Evolutionary conservation across 2,888 invertebrate species (phyloP), one percentile per base, ranked within the genome.

Genomic region (Unio delphinus): DNA sequence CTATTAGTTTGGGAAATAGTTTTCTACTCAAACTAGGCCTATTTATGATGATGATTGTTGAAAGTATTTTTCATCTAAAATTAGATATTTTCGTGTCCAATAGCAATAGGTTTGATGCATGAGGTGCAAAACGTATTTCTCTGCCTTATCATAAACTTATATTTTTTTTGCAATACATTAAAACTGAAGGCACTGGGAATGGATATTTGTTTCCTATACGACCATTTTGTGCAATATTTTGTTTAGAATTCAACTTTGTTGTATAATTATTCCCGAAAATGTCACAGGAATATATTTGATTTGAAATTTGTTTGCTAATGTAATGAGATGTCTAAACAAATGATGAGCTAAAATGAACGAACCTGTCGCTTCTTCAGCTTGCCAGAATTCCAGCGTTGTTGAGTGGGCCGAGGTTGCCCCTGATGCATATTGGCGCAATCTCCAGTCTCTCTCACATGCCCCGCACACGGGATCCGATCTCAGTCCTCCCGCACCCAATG

Each of bases 321-420:
- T 11, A 15, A 15, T 11, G 3, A 45, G 34, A 34, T 5, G 34
- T 34, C 34, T 4, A 34, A 7, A 34, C 34, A 34, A 34, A 34
- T 34, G 34, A 34, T 7, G 34, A 34, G 34, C 7, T 4, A 34
- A 3, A 45, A 3, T 17, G 2, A 1, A 30, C 68, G 28, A 67
- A 85, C 87, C 86, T 68, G 80, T 81, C n/a, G 86, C 86, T 61
- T 87, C 80, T 11, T 73, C 64, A 20, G 86, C 82, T n/a, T 81
- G 66, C 78, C 81, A 82, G 23, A 68, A 68, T 15, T 62, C 23
- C 3, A 68, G 64, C 3, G 73, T 67, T 18, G 68, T 69, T 4
- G 72, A 73, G 55, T 78, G 79, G 15, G 82, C 79, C 3, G 84
- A 80, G 15, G 72, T 76, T 8, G 87, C 85, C 6, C 64, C 69